phyloP scores from a whole-genome alignment of 2,888 invertebrate genomes.

The Drosophila diplacantha region DNA sequence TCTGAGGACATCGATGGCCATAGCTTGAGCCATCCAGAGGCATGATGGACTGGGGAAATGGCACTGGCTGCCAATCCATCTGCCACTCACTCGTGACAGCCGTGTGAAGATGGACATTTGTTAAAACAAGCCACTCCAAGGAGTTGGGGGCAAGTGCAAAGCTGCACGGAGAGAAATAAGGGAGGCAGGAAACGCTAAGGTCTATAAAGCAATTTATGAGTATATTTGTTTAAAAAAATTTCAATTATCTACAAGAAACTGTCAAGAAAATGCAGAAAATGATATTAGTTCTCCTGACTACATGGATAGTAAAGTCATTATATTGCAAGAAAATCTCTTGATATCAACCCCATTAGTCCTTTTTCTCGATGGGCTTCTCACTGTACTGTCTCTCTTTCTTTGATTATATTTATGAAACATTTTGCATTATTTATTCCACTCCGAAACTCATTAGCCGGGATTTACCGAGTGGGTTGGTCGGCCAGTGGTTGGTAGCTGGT shows the following conservation, averaged over 20 bases:
- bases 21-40: no score
- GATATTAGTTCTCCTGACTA: not conserved
- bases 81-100: constrained; percentile 31
- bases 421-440: constrained; percentile 61
- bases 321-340: not conserved
- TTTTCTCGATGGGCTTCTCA: not conserved
- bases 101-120: constrained; percentile 52
- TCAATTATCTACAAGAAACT: not conserved
- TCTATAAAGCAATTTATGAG: not conserved
- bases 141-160: constrained; percentile 1
- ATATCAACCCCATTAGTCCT: not conserved
- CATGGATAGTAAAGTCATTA: not conserved
- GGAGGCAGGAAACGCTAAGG: no score
- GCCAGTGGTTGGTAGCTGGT: not conserved
- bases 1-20: constrained; percentile 11
- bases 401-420: constrained; percentile 52
- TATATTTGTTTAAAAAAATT: no score
- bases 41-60: not conserved
- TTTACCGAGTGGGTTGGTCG: constrained; percentile 12
- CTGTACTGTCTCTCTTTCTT: not conserved
- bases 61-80: constrained; percentile 22
- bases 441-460: constrained; percentile 52
- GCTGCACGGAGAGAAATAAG: not conserved
- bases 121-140: constrained; percentile 32
- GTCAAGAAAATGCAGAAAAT: no score